Base-by-base conservation (phyloP, 2,113 vertebrate species). In the Sigmodon hispidus region DNA sequence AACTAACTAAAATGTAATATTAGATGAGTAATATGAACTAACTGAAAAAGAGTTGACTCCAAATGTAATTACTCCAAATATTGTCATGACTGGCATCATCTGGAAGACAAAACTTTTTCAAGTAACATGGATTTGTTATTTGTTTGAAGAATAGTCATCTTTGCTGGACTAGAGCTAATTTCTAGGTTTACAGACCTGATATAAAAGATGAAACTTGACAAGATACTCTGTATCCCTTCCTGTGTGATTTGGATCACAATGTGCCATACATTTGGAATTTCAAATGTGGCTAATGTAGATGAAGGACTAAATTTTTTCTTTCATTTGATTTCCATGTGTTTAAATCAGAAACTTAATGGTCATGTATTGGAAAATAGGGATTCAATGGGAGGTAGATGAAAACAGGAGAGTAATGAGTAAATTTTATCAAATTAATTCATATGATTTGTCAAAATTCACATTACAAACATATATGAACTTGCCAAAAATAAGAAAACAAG, bases 291-390 rank as follows among this genome's bases (percentile, higher is more conserved):
- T 77, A 45, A 57, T 88, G 29, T 31, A 93, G 40, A 21, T 70
- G 87, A 93, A 19, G 70, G 45, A 81, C n/a, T 72, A 17, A 57
- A 75, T n/a, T 83, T 87, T 96, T 36, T 85, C n/a, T 96, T 91
- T 85, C 59, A 63, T 85, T 89, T 89, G 22, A 67, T 63, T 67
- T 94, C 83, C 45, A 73, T 52, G 31, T 92, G 26, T 93, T 93
- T 85, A 61, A 69, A 45, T 88, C 52, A 59, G 69, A 89, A 76
- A 87, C 26, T 63, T 94, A 93, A 48, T 75, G 81, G 26, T 76
- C 19, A 43, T 34, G 48, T 29, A 13, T 31, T 29, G 26, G 26
- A 31, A 76, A 48, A 26, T 31, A 29, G 3, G 26, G 13, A 76
- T 76, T 76, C 26, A 50, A 8, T 48, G 17, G 29, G 26, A 48